Evolutionary conservation across 2,797 vertebrate species (phyloP).

Genomic region (Coregonus sp.): DNA sequence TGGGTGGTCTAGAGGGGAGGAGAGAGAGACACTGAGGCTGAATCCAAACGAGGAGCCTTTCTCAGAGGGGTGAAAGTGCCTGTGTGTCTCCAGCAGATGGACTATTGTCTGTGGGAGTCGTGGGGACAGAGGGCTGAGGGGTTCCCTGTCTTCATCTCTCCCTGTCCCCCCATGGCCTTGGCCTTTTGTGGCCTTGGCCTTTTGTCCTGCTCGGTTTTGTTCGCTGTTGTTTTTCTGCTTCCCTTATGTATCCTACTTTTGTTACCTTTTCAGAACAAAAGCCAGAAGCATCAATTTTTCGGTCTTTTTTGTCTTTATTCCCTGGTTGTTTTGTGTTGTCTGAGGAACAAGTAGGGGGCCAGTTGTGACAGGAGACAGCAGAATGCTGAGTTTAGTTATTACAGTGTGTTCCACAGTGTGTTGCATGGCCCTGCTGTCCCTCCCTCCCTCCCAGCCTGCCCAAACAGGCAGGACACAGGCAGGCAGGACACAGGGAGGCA

Average conservation of each 20-base stretch:
- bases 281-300: neutral
- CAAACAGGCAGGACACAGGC: conserved; percentile 20
- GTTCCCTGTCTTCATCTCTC: conserved; percentile 63
- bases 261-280: conserved; percentile 29
- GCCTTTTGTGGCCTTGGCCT: conserved; percentile 58
- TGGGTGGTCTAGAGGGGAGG: conserved; percentile 79
- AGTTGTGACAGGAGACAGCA: conserved; percentile 50
- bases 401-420: conserved; percentile 31
- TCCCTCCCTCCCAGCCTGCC: conserved; percentile 30
- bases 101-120: conserved; percentile 72
- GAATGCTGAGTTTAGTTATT: conserved; percentile 57
- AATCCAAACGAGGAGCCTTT: conserved; percentile 70
- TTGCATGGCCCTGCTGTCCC: neutral
- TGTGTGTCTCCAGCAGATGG: conserved; percentile 78
- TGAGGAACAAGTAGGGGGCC: conserved; percentile 49
- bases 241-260: conserved; percentile 59
- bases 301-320: conserved; percentile 12
- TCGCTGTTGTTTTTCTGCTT: conserved; percentile 57
- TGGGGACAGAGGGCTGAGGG: conserved; percentile 55
- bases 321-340: conserved; percentile 48
- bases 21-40: conserved; percentile 61
- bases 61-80: conserved; percentile 63
- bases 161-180: conserved; percentile 46
- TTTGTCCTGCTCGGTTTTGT: conserved; percentile 59
- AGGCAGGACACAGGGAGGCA: neutral